Evolutionary conservation across 1,140 invertebrate species (phyloP).

Genomic region (Druon quercuslanigerum): DNA sequence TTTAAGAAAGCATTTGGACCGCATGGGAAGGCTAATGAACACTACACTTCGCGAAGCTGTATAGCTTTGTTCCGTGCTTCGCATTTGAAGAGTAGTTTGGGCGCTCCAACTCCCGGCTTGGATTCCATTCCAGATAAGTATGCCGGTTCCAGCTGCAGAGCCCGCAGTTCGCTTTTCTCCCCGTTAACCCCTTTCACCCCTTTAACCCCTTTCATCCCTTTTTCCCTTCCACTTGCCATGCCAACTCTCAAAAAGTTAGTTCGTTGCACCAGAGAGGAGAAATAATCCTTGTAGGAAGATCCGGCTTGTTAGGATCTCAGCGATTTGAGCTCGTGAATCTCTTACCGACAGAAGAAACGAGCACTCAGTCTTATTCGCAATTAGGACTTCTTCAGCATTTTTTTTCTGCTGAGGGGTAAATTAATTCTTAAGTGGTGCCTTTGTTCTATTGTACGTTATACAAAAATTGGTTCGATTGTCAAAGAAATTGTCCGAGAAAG

Average conservation of each 20-base stretch:
- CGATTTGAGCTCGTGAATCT: conserved; percentile 1
- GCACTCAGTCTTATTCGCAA: not conserved
- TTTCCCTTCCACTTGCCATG: not conserved
- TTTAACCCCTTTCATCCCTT: too few relatives aligned
- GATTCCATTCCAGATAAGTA: conserved; percentile 24
- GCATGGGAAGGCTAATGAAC: conserved; percentile 43
- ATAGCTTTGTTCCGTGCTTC: conserved; percentile 25
- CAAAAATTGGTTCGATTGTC: too few relatives aligned
- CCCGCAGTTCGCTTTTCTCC: conserved; percentile 9
- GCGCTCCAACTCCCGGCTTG: conserved; percentile 5
- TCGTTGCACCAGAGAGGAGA: conserved; percentile 32
- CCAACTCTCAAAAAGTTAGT: conserved; percentile 25
- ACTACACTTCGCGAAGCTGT: conserved; percentile 17
- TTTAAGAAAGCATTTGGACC: conserved; percentile 46
- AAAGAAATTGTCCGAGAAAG: too few relatives aligned
- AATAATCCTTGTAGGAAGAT: conserved; percentile 32
- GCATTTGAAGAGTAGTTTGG: conserved; percentile 18
- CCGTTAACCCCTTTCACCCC: not conserved
- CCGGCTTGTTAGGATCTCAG: conserved; percentile 3
- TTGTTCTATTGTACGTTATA: too few relatives aligned
- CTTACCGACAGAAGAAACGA: conserved; percentile 5
- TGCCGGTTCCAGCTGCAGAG: conserved; percentile 5
- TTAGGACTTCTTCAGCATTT: not conserved
- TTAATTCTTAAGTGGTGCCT: not conserved
- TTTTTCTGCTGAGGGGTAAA: not conserved